These are phyloP conservation scores for Pseudotriccus pelzelni DNA, from an alignment of 2,797 vertebrate genomes.

Conservation along the genomic window DNA sequence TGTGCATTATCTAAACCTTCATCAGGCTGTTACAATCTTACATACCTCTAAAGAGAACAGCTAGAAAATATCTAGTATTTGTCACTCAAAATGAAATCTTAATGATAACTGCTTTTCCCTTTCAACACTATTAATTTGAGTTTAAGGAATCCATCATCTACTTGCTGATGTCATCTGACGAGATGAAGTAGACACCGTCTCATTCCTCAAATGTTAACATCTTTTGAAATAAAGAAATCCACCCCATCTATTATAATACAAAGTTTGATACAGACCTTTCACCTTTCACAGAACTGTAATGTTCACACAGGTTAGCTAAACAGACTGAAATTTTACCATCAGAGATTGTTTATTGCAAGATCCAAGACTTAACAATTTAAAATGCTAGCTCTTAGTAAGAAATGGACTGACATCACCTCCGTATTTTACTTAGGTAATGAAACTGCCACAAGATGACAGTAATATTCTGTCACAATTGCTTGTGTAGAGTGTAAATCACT, in stretches of 20 bases:
- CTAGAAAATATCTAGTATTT: not conserved
- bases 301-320: not conserved
- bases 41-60: not conserved
- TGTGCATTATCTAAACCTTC: not conserved
- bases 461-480: slow-evolving; percentile 34
- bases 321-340: not conserved
- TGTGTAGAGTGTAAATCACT: not conserved
- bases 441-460: slow-evolving; percentile 44
- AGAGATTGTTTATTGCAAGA: not conserved
- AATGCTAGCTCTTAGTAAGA: not conserved
- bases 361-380: not conserved
- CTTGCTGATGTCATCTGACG: not conserved
- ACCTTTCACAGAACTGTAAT: not conserved
- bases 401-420: not conserved
- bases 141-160: not conserved
- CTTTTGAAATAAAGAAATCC: not conserved
- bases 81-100: not conserved
- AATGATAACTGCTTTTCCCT: not conserved
- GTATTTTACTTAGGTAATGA: slow-evolving; percentile 31
- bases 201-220: not conserved
- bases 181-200: not conserved
- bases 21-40: not conserved
- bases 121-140: not conserved
- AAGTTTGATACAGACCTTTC: not conserved
- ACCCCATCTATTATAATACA: not conserved